Evolutionary conservation across 2,888 invertebrate species (phyloP).

Genomic region (Yponomeuta evonymella): DNA sequence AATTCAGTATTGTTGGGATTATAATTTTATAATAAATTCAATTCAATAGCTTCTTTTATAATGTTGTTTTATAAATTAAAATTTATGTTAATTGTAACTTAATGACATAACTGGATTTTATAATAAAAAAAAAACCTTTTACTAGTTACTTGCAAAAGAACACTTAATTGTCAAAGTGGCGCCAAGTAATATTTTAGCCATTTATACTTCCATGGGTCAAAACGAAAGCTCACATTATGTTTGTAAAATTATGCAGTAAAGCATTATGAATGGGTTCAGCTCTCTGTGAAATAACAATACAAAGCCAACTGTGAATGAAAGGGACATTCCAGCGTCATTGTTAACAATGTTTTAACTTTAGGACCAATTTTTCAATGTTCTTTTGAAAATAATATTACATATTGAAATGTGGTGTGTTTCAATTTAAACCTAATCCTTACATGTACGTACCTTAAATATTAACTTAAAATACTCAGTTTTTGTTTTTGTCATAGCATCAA

Average conservation of each 20-base stretch:
- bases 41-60: neutral
- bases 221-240: neutral
- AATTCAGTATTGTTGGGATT: neutral
- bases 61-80: neutral
- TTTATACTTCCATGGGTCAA: neutral
- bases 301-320: constrained; percentile 59
- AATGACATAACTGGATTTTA: neutral
- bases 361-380: constrained; percentile 76
- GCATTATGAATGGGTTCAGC: constrained; percentile 32
- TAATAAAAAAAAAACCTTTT: neutral
- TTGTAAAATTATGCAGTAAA: constrained; percentile 2
- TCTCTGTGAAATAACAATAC: constrained; percentile 50
- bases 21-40: neutral
- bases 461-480: neutral
- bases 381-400: constrained; percentile 76
- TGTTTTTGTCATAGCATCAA: constrained; percentile 17
- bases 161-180: neutral
- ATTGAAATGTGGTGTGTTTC: constrained; percentile 47
- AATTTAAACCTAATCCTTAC: constrained; percentile 35
- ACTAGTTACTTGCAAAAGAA: neutral
- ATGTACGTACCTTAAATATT: neutral
- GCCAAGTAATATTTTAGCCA: neutral
- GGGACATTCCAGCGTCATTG: constrained; percentile 75
- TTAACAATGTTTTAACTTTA: constrained; percentile 75
- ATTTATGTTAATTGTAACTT: too few species aligned